Base-by-base conservation (phyloP, 2,888 invertebrate species). In the Eledona agricola region DNA sequence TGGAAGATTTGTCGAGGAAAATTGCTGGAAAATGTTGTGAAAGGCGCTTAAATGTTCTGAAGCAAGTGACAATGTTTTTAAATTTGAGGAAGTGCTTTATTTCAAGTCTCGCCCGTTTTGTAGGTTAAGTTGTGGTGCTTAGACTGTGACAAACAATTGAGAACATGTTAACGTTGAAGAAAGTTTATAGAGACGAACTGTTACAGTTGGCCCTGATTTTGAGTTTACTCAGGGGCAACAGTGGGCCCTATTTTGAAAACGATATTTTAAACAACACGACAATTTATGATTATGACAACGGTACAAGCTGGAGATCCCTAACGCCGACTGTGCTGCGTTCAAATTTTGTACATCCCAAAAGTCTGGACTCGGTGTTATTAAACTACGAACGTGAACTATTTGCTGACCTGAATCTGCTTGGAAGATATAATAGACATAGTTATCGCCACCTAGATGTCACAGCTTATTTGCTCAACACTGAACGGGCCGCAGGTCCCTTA, bases 161-260 rank as follows among this genome's bases (percentile, higher is more conserved):
- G 10, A 28, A 65, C 51, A 92, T 92, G 91, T 81, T 91, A 78
- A 87, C 88, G 65, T 77, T 90, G 65, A 92, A 92, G 79, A 92
- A 92, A 75, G 78, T 89, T 31, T 89, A 89, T 68, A 85, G 89
- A 37, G 89, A 90, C 73, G 91, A 92, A 79, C 79, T 93, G 67
- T 77, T 93, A 59, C 86, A 92, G 74, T 78, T 93, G 63, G 88
- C 93, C 62, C 75, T 95, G 73, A 81, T 93, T 62, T 79, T 93
- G 66, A 88, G 93, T 74, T 80, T 94, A 59, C 75, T 94, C 43
- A 83, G 90, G 64, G 86, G 88, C 6, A 87, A 90, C 71, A 88
- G 89, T 0, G 86, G 87, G 60, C 82, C 84, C 12, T 85, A 87
- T 67, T 75, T 88, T 37, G 80, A 82, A 29, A 80, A 85, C 63